These are phyloP conservation scores for Trididemnum miniatum DNA, from an alignment of 23 tunicate species.

Conservation along the genomic window DNA sequence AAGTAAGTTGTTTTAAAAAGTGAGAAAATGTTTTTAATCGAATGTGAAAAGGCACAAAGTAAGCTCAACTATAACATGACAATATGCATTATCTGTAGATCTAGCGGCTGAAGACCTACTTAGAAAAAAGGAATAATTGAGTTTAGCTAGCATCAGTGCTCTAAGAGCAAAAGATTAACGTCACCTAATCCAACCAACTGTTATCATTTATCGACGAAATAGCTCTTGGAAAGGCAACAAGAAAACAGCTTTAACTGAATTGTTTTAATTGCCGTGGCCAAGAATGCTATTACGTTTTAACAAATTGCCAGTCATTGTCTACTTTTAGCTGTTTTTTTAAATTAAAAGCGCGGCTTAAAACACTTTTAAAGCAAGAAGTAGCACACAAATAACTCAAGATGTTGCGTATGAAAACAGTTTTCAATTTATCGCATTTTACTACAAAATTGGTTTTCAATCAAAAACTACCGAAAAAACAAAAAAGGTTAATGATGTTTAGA, in stretches of 20 bases:
- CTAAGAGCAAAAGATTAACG: background rate
- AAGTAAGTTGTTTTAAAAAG: too few relatives aligned
- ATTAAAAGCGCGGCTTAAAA: background rate
- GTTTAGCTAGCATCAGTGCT: background rate
- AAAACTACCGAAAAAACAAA: too few relatives aligned
- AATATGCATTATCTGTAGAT: too few relatives aligned
- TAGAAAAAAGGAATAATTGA: too few relatives aligned
- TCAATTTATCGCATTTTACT: background rate
- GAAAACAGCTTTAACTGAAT: constrained; percentile 1
- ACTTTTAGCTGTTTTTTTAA: background rate
- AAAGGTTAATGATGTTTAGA: background rate
- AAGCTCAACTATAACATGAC: too few relatives aligned
- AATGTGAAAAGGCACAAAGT: too few relatives aligned
- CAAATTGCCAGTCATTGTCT: constrained; percentile 9
- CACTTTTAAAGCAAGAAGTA: too few relatives aligned
- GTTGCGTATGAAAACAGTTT: background rate
- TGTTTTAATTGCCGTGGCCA: background rate
- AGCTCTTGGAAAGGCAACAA: constrained; percentile 5
- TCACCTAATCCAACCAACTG: background rate
- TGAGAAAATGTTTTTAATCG: too few relatives aligned
- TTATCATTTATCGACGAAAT: background rate
- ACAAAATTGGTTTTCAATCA: too few relatives aligned
- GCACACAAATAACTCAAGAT: background rate
- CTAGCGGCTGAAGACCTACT: too few relatives aligned
- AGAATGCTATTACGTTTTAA: background rate